Conservation (phyloP, 1,140 invertebrate genomes). For the Melanaphis sacchari region DNA sequence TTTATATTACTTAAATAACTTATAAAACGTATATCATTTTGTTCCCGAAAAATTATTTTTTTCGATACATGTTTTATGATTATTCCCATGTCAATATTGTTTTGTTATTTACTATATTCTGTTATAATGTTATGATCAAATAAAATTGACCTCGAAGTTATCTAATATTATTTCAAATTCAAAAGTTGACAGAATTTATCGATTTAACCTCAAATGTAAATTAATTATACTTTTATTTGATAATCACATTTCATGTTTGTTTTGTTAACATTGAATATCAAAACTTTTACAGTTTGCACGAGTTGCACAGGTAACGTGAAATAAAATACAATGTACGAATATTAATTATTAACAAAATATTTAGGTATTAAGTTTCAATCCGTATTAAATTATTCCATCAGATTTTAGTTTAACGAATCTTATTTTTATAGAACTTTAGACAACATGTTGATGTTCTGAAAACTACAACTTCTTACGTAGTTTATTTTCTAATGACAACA, state of each 20-base stretch:
- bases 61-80: not conserved
- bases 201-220: not conserved
- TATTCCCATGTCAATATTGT: not conserved
- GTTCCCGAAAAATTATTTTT: not conserved
- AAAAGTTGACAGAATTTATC: not conserved
- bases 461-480: not conserved
- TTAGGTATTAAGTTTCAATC: not conserved
- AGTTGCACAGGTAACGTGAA: not conserved
- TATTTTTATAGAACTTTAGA: not conserved
- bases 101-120: not conserved
- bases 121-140: not conserved
- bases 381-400: not conserved
- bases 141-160: not conserved
- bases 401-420: not conserved
- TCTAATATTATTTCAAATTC: not conserved
- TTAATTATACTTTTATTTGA: slow-evolving; percentile 3
- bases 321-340: not conserved
- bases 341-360: slow-evolving; percentile 11
- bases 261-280: not conserved
- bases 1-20: not conserved
- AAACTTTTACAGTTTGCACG: not conserved
- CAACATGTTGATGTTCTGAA: not conserved
- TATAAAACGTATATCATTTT: too few relatives aligned
- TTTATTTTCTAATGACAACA: not conserved
- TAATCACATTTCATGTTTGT: not conserved